Evolutionary conservation across 2,888 invertebrate genomes (phyloP).

Genomic region (Molanna angustata): DNA sequence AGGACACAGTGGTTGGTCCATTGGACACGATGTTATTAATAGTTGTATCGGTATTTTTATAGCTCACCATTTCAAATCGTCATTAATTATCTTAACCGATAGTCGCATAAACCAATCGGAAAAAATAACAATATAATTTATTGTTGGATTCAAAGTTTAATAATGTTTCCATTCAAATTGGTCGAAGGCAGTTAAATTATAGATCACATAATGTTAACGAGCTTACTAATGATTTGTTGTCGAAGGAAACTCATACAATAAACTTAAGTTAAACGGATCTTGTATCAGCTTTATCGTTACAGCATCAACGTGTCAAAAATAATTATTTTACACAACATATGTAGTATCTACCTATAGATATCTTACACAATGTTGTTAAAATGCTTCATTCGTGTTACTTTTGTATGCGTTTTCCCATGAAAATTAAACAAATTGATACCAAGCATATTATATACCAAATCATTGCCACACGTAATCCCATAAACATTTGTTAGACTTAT

Average conservation of each 20-base stretch:
- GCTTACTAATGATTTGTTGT: background rate
- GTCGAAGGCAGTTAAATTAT: background rate
- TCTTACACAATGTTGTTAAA: no score
- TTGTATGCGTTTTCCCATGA: no score
- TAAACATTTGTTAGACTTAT: no score
- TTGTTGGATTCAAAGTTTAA: background rate
- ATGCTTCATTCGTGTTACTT: no score
- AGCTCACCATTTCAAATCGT: conserved; percentile 4
- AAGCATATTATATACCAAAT: no score
- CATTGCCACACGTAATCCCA: no score
- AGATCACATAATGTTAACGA: background rate
- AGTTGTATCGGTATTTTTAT: conserved; percentile 11
- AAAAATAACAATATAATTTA: conserved; percentile 11
- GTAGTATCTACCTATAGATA: no score
- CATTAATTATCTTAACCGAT: conserved; percentile 13
- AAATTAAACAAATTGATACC: no score
- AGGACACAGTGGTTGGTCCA: conserved; percentile 9
- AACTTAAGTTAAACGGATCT: no score
- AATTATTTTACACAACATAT: no score
- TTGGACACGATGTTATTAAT: background rate
- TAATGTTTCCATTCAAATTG: background rate
- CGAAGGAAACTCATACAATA: background rate
- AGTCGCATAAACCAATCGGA: conserved; percentile 8
- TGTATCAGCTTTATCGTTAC: no score
- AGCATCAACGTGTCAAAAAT: no score